These are phyloP conservation scores for Steatornis caripensis DNA, from an alignment of 2,113 vertebrate species.

Conservation along the genomic window DNA sequence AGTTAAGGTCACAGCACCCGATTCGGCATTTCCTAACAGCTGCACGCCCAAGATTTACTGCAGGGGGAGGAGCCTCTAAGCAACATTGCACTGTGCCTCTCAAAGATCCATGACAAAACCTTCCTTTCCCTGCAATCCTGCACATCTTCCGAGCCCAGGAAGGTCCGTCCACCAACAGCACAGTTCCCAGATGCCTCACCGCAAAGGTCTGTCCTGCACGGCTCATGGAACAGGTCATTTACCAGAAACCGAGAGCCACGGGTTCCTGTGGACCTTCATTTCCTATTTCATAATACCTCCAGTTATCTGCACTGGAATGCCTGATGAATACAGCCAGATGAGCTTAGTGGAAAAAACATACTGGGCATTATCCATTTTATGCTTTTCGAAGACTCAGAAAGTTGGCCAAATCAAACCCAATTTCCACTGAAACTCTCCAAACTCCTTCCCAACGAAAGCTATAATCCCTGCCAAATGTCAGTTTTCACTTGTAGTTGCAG, in stretches of 20 bases:
- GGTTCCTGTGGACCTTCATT: neutral
- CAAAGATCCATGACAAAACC: neutral
- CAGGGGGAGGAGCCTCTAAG: neutral
- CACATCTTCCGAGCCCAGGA: neutral
- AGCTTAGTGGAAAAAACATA: constrained; percentile 2
- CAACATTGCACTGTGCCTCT: rapidly evolving
- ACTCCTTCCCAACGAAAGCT: neutral
- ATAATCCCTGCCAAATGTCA: neutral
- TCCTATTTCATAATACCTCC: neutral
- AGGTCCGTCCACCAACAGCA: neutral
- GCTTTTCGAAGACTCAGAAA: constrained; percentile 1
- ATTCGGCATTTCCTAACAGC: neutral
- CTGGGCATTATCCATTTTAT: neutral
- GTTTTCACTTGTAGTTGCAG: neutral
- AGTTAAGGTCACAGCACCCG: neutral
- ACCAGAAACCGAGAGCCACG: rapidly evolving
- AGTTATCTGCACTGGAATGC: neutral
- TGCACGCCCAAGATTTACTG: neutral
- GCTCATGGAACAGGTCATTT: neutral
- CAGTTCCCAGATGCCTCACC: neutral
- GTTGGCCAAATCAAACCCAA: neutral
- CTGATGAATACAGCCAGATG: neutral
- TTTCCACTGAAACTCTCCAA: constrained; percentile 24
- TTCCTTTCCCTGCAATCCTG: neutral
- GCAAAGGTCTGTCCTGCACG: neutral